Percentiles rank a stretch among this genome's conserved stretches.
Evolutionary conservation across 2,113 vertebrate species (phyloP).

Genomic region (Ptilorrhoa leucosticta): DNA sequence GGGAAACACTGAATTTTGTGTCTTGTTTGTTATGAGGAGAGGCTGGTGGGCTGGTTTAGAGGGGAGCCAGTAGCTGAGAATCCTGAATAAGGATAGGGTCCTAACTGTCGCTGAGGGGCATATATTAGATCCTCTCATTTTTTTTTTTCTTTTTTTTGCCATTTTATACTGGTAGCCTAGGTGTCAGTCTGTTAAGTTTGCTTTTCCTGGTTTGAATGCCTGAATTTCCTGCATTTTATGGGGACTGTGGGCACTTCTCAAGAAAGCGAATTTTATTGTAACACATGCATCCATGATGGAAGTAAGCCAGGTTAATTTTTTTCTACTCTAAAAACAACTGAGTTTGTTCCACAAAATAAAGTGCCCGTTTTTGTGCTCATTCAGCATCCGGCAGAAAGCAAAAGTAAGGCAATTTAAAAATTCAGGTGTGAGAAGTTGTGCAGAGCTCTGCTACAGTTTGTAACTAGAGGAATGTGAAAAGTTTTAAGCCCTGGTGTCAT

Average conservation of each 20-base stretch:
- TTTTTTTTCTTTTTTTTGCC: not conserved
- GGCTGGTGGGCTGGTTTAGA: not conserved
- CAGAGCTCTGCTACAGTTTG: not conserved
- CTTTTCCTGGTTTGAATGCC: not conserved
- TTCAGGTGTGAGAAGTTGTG: not conserved
- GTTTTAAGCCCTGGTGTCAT: constrained; percentile 5
- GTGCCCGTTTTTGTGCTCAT: not conserved
- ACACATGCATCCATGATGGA: not conserved
- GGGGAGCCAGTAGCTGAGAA: not conserved
- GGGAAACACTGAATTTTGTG: not conserved
- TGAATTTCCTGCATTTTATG: not conserved
- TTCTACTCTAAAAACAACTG: not conserved
- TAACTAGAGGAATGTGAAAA: not conserved
- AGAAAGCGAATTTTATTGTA: not conserved
- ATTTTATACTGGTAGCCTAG: not conserved
- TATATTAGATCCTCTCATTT: not conserved
- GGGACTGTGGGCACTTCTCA: not conserved
- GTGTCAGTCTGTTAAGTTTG: not conserved
- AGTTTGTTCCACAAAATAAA: not conserved
- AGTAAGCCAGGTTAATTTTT: not conserved
- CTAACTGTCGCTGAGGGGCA: not conserved
- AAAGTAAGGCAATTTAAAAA: not conserved
- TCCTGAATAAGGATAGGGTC: not conserved
- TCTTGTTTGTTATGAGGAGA: not conserved
- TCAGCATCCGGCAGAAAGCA: not conserved